Evolutionary conservation across 2,888 invertebrate species (phyloP), one percentile per base, ranked within the genome.

Genomic region (Schizaphis graminum): DNA sequence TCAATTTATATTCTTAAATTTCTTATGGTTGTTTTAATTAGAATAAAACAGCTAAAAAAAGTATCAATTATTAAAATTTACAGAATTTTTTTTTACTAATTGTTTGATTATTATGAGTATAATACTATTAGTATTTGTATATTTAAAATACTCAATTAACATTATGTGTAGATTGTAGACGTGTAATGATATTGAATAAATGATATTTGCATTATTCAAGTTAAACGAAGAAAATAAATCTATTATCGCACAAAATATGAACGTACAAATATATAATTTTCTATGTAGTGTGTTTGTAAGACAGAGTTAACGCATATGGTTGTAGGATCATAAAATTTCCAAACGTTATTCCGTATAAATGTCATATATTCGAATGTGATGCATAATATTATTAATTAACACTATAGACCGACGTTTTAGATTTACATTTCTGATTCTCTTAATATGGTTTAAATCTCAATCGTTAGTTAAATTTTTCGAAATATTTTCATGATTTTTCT

Each of bases 1-100:
- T 67, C 16, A 16, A 16, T n/a, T 5, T n/a, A 4, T n/a, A 67
- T 67, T n/a, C n/a, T 67, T n/a, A n/a, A 53, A 53, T 53, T 13
- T 13, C 16, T 13, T n/a, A 67, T 13, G 28, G 28, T 3, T 61
- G 44, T 28, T 28, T n/a, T 13, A 67, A 0, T 67, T 67, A 67
- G 4, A n/a, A 67, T 16, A n/a, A 67, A 67, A 67, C 13, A n/a
- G n/a, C n/a, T 67, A n/a, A 67, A 67, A 67, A 67, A 1, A 67
- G 13, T 67, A 89, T 47, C n/a, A 67, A 90, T 67, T 67, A 49
- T 67, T 67, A 47, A 90, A 47, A n/a, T 90, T 35, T 89, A 41
- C 41, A 35, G 1, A 41, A 35, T 89, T 49, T 35, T 77, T 77
- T 77, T 77, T 77, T 21, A 67, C 67, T 21, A 77, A 35, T 77